These are phyloP conservation scores for Dasysyrphus tricinctus DNA, from an alignment of 2,888 invertebrate genomes.

Conservation along the genomic window DNA sequence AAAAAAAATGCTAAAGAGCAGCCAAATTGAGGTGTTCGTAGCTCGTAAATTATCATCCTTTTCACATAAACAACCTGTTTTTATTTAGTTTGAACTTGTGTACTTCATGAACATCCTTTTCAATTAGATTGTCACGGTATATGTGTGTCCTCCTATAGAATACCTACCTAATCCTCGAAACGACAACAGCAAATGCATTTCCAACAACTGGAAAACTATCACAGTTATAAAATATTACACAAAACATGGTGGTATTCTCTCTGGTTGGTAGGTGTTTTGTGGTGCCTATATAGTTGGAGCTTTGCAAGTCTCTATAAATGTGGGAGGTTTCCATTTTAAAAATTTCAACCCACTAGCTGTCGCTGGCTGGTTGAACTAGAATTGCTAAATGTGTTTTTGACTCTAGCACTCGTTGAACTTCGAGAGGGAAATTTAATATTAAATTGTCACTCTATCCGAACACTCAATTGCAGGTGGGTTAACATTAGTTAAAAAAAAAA, in stretches of 20 bases:
- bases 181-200: neutral
- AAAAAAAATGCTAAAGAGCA: too few relatives aligned
- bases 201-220: neutral
- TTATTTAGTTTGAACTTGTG: slow-evolving; percentile 11
- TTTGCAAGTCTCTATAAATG: neutral
- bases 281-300: neutral
- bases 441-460: neutral
- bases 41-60: too few relatives aligned
- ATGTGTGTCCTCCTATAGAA: neutral
- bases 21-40: too few relatives aligned
- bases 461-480: neutral
- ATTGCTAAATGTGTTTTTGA: neutral
- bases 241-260: neutral
- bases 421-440: neutral
- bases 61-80: neutral
- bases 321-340: neutral
- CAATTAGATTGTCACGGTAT: neutral
- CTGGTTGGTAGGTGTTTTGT: neutral
- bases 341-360: neutral
- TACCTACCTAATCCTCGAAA: too few relatives aligned
- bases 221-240: neutral
- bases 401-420: neutral
- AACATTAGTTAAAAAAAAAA: neutral
- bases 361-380: neutral
- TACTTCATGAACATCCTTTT: neutral